Evolutionary conservation across 2,113 vertebrate species (phyloP), one percentile per base, ranked within the genome.

Genomic region (Sakesphorus luctuosus): DNA sequence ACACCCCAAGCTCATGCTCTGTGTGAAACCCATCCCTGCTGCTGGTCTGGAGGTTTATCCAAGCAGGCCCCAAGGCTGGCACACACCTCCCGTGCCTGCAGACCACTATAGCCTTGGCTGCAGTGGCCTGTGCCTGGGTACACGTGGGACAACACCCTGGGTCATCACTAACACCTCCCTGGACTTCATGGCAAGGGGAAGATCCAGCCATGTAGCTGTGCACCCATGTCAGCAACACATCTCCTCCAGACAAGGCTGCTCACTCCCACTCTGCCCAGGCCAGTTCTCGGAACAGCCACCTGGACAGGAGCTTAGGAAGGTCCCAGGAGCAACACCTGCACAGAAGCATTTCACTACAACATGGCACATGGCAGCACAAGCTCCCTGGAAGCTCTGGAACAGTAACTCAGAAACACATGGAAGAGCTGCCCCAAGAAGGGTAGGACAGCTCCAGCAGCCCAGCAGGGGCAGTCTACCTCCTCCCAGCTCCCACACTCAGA

Each of bases 121-220:
- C 2, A 2, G 58, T 4, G 63, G 25, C 38, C 58, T 4, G 1
- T 12, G n/a, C 25, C 72, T 47, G 40, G 31, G 55, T 66, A 49
- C 33, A 16, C 0, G 1, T 1, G 18, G 61, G 55, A 35, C 44
- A 65, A 59, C 8, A 6, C 0, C 3, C 25, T 25, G 38, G 0
- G 0, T 43, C 69, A 29, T 74, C 69, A 9, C 66, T 2, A 31
- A 26, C 55, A 33, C 11, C 36, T 35, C 5, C 0, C 11, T 28
- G 5, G 4, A 7, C 38, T 19, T 13, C 28, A 11, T 2, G 4
- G 24, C 26, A 47, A 59, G 56, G 40, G 47, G 36, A 58, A 40
- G 50, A 80, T 18, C 24, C 5, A 15, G 24, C 18, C 0, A 0
- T 3, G 24, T 16, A 4, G 44, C 26, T n/a, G 44, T 1, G 16